Evolutionary conservation across 2,113 vertebrate species (phyloP), one percentile per base, ranked within the genome.

Genomic region (Miniopterus natalensis): DNA sequence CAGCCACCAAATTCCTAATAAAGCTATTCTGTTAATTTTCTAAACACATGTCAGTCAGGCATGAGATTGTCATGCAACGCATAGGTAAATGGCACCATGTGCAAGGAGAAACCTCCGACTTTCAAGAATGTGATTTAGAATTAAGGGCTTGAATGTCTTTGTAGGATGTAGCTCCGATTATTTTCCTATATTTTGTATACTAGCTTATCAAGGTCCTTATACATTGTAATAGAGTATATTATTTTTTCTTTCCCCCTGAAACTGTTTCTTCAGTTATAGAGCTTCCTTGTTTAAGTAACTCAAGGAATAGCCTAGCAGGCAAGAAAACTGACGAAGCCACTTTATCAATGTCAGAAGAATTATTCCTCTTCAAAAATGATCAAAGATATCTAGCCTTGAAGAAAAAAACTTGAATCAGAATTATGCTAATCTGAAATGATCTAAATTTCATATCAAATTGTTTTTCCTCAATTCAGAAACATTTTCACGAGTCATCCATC

Each of bases 331-430:
- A 95, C 87, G 95, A 78, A 93, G 21, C 21, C 49, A 92, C 93
- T 95, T 87, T 90, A n/a, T 95, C 63, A 86, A 6, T 57, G 42
- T 90, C 94, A 87, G 25, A 93, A 95, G 75, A 93, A 90, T 95
- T 92, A 84, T 31, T 71, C 29, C 23, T 61, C 88, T 90, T 86
- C 75, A 80, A 36, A 87, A 17, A 68, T 84, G 53, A 96, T 96
- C 87, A 92, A 95, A 97, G 65, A 89, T 73, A 4, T 47, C 36
- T 75, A 55, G 25, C 5, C n/a, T 89, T 90, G 47, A 77, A 87
- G 45, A 25, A 74, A 93, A 79, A 84, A 66, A 57, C 57, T 53
- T 73, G 36, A 89, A 25, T 92, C 70, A 94, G 92, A 92, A 88
- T 93, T 95, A 89, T 68, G 80, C 42, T 53, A 88, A 79, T 20